Base-by-base conservation (phyloP, 2,888 invertebrate genomes). In the Crioceris asparagi region DNA sequence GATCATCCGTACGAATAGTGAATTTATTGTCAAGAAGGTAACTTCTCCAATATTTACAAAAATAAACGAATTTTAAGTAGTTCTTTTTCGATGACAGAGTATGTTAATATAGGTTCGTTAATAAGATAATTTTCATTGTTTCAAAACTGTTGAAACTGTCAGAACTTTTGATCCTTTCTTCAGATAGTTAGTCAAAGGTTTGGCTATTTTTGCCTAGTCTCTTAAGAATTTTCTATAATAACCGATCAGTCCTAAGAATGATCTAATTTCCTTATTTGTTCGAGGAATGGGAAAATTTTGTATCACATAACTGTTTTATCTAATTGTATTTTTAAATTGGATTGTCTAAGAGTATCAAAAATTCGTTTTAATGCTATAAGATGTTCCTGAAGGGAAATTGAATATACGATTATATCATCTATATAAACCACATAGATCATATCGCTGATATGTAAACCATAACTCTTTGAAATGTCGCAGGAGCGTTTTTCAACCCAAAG, bases 171-270 rank as follows among this genome's bases (percentile, higher is more conserved):
- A 15, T 55, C 48, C 16, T 54, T 55, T 38, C 52, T 53, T 4
- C 52, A 29, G 12, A 52, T 40, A 7, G n/a, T 34, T 35, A 11
- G 51, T 55, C 7, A 55, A 23, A 23, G 57, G 57, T 48, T 58
- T 56, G 3, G 54, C 50, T 2, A 55, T 41, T 41, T 49, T 46
- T 10, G 49, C 50, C 52, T 29, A 56, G 61, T 15, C 56, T 43
- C 4, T 10, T 48, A 51, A 53, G 29, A 56, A 62, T 16, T 55
- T 43, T 4, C 57, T 48, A 19, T 57, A 61, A 34, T 55, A 57
- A n/a, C 51, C 49, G 2, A 47, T 34, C n/a, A 55, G 41, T 17
- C 55, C 56, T 38, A 58, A 36, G 32, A 54, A 57, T 25, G 49
- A 44, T 49, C 57, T 57, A 1, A 54, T 54, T 27, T 59, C 52